These are phyloP conservation scores for Neodiprion virginianus DNA, from an alignment of 1,140 invertebrate genomes.

Conservation along the genomic window DNA sequence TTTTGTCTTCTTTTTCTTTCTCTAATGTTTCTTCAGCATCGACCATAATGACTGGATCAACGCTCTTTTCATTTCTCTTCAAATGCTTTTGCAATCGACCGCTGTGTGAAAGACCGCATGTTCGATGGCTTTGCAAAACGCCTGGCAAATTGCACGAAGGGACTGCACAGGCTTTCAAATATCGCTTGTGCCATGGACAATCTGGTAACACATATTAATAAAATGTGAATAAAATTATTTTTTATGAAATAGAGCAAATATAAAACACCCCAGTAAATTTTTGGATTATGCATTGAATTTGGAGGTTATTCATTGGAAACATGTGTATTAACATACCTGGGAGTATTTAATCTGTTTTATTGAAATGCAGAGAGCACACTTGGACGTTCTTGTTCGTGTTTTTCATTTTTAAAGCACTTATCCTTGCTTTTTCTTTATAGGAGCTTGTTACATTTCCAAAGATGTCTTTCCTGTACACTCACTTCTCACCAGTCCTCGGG, in stretches of 20 bases:
- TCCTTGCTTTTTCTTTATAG: slow-evolving; percentile 11
- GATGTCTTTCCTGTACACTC: slow-evolving; percentile 8
- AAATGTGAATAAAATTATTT: neutral
- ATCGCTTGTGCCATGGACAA: neutral
- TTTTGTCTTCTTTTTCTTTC: too few relatives aligned
- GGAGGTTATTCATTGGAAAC: too few relatives aligned
- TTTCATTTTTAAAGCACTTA: slow-evolving; percentile 11
- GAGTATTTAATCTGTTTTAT: too few relatives aligned
- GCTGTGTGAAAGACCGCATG: slow-evolving; percentile 9
- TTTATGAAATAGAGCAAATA: too few relatives aligned
- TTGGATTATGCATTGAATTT: too few relatives aligned
- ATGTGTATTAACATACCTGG: too few relatives aligned
- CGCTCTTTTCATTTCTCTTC: slow-evolving; percentile 10
- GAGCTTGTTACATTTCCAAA: slow-evolving; percentile 17
- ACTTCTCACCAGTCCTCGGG: slow-evolving; percentile 12
- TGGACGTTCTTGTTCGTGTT: neutral
- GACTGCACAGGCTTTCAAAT: slow-evolving; percentile 7
- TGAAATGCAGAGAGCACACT: too few relatives aligned
- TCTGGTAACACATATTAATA: slow-evolving; percentile 3
- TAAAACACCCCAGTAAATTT: too few relatives aligned
- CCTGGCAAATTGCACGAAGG: slow-evolving; percentile 10
- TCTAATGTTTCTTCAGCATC: neutral
- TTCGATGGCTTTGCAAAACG: neutral
- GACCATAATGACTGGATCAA: slow-evolving; percentile 4
- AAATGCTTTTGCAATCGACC: slow-evolving; percentile 9